Percentiles rank a stretch among this genome's conserved stretches.
Evolutionary conservation across 2,888 invertebrate species (phyloP).

Genomic region (Neria commutata): DNA sequence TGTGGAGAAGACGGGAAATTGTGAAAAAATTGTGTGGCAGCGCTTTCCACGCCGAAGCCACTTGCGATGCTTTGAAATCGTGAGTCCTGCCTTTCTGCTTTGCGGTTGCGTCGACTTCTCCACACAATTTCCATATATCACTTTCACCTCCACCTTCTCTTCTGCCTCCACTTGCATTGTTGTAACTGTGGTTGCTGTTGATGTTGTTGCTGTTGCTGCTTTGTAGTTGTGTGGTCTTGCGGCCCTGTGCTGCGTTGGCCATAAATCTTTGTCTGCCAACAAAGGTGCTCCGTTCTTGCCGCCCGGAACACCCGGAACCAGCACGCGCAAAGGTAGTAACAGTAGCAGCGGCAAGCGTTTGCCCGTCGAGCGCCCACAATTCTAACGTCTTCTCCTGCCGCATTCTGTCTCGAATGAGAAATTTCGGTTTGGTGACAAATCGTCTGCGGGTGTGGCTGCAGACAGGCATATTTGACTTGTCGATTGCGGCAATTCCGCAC

Average conservation of each 20-base stretch:
- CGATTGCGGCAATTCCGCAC: neutral
- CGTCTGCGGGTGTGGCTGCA: slow-evolving; percentile 25
- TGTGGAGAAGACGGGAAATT: too few species aligned
- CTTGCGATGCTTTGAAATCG: slow-evolving; percentile 4
- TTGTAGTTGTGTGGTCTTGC: slow-evolving; percentile 1
- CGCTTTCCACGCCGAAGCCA: too few species aligned
- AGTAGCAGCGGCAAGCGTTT: neutral
- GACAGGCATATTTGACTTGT: slow-evolving; percentile 32
- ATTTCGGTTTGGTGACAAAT: slow-evolving; percentile 25
- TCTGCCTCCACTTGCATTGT: neutral
- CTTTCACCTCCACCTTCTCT: neutral
- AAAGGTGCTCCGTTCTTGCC: neutral
- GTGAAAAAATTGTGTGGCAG: too few species aligned
- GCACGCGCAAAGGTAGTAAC: neutral
- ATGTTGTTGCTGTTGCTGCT: neutral
- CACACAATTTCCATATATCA: neutral
- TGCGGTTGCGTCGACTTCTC: neutral
- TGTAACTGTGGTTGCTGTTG: neutral
- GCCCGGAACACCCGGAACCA: neutral
- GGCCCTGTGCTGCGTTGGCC: neutral
- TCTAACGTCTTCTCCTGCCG: neutral
- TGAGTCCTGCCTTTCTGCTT: neutral
- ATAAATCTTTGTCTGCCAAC: neutral
- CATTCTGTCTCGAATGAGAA: neutral
- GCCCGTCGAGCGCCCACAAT: neutral